phyloP scores from a whole-genome alignment of 37 sponge, comb jelly and placozoan genomes.

The Amphimedon queenslandica region DNA sequence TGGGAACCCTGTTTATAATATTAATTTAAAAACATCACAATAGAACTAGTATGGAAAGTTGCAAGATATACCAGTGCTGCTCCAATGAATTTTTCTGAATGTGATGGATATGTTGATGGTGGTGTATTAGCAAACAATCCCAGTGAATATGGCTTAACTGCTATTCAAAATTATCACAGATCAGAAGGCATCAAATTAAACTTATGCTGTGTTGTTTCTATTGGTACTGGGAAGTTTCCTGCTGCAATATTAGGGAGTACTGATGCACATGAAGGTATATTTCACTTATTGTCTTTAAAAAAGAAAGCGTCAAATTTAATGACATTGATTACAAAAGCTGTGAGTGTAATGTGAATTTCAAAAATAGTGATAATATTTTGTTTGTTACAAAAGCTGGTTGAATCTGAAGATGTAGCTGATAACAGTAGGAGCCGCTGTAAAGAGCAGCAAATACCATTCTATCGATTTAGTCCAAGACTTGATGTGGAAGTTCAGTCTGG shows the following conservation, averaged over 20 bases:
- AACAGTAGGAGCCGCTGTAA: not conserved
- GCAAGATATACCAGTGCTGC: conserved; percentile 9
- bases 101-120: conserved; percentile 5
- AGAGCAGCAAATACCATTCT: not conserved
- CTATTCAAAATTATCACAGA: conserved; percentile 49
- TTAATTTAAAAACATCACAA: not conserved
- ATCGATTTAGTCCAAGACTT: not conserved
- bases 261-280: conserved; percentile 36
- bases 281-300: conserved; percentile 20
- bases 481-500: not conserved
- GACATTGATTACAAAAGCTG: conserved; percentile 13
- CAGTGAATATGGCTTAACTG: conserved; percentile 49
- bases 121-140: conserved; percentile 9
- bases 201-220: conserved; percentile 40
- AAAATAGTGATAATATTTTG: too few species aligned
- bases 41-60: conserved; percentile 7
- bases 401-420: not conserved
- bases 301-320: conserved; percentile 1
- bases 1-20: too few species aligned
- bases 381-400: too few species aligned
- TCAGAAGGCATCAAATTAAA: conserved; percentile 20
- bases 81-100: conserved; percentile 5
- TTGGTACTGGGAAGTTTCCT: conserved; percentile 43
- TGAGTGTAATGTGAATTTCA: too few species aligned
- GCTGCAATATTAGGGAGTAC: conserved; percentile 15